Percentiles rank a stretch among this genome's conserved stretches.
Evolutionary conservation across 2,113 vertebrate genomes (phyloP).

Genomic region (Octodon degus): DNA sequence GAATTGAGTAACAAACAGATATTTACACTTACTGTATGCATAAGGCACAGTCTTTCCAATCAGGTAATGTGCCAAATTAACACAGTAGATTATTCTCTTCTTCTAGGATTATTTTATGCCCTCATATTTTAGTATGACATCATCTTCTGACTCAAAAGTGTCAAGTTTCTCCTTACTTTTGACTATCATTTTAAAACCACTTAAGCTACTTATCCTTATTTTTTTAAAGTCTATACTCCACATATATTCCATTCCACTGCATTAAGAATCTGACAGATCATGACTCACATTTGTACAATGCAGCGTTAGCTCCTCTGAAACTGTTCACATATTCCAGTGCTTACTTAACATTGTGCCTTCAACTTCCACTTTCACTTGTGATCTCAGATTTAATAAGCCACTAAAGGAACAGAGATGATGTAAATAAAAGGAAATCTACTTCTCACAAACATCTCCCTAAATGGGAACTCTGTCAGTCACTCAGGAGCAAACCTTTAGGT

Average conservation of each 20-base stretch:
- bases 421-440: neutral
- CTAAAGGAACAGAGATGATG: neutral
- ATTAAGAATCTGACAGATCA: neutral
- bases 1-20: neutral
- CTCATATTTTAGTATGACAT: neutral
- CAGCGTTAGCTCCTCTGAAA: neutral
- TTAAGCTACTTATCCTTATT: neutral
- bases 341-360: neutral
- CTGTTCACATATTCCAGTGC: neutral
- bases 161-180: neutral
- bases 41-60: neutral
- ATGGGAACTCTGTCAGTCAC: neutral
- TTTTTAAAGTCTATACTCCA: no score
- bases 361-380: rapidly evolving
- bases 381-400: neutral
- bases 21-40: neutral
- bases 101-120: neutral
- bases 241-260: no score
- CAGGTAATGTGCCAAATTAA: neutral
- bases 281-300: neutral
- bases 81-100: neutral
- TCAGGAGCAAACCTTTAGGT: neutral
- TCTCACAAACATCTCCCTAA: neutral
- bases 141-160: neutral
- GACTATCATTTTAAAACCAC: neutral